Conservation (phyloP, 2,113 vertebrate species). For the Regulus satrapa region DNA sequence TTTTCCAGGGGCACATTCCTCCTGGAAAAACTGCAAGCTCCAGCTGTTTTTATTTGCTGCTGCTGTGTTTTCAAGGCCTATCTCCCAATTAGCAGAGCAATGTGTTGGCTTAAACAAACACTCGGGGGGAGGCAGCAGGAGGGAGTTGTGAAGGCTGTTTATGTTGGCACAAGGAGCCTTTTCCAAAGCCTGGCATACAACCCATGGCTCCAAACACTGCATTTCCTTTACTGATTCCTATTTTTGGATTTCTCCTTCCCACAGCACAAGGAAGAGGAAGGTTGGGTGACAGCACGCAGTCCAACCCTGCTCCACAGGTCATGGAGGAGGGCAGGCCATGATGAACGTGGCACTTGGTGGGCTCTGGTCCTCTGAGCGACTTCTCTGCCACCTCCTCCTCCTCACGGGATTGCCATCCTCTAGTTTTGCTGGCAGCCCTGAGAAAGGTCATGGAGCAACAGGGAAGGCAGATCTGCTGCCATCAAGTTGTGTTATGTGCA, state of each 20-base stretch:
- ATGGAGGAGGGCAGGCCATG: fast-evolving
- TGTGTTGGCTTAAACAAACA: slow-evolving; percentile 79
- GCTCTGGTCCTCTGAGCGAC: not conserved
- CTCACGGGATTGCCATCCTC: not conserved
- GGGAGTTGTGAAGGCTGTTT: slow-evolving; percentile 24
- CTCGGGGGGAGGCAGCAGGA: not conserved
- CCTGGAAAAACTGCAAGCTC: not conserved
- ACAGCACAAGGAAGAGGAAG: not conserved
- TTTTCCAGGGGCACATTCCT: not conserved
- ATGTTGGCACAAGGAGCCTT: slow-evolving; percentile 53
- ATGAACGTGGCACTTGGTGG: fast-evolving
- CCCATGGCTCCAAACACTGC: not conserved
- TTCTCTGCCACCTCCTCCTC: not conserved
- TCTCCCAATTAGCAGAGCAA: slow-evolving; percentile 81
- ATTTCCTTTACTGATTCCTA: not conserved
- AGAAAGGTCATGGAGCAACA: not conserved
- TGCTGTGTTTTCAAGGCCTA: slow-evolving; percentile 72
- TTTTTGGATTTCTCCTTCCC: slow-evolving; percentile 24
- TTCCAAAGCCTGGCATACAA: slow-evolving; percentile 43
- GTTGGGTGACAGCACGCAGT: not conserved
- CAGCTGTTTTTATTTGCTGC: slow-evolving; percentile 69
- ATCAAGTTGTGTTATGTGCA: not conserved
- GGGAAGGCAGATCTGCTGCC: not conserved
- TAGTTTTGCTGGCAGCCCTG: not conserved
- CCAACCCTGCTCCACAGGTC: fast-evolving